Evolutionary conservation across 2,888 invertebrate genomes (phyloP).

Genomic region (Uloborus plumipes): DNA sequence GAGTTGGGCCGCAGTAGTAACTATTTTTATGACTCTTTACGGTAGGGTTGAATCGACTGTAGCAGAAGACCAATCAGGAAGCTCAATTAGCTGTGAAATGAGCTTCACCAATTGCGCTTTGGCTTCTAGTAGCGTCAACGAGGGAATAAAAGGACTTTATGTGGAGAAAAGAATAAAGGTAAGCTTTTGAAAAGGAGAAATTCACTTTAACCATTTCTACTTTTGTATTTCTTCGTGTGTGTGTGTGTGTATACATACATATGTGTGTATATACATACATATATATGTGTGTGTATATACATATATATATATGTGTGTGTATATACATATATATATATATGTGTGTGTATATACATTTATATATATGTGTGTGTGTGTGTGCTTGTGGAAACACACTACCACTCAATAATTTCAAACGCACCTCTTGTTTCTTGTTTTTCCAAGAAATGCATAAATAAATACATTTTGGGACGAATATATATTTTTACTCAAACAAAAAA

Average conservation of each 20-base stretch:
- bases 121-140: too few species aligned
- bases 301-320: background rate
- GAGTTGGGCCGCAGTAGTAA: constrained; percentile 22
- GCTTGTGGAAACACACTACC: background rate
- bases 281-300: background rate
- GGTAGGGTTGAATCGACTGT: constrained; percentile 23
- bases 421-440: too few species aligned
- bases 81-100: constrained; percentile 57
- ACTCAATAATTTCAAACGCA: too few species aligned
- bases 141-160: too few species aligned
- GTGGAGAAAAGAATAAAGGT: too few species aligned
- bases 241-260: constrained; percentile 1
- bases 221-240: background rate
- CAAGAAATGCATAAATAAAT: too few species aligned
- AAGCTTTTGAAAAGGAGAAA: too few species aligned
- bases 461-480: too few species aligned
- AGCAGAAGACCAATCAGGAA: constrained; percentile 49
- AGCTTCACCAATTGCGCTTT: constrained; percentile 26
- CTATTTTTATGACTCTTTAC: constrained; percentile 24
- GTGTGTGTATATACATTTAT: background rate
- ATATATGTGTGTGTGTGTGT: too few species aligned
- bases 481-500: too few species aligned
- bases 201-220: too few species aligned
- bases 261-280: background rate
- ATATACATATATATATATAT: background rate